Evolutionary conservation across 2,888 invertebrate species (phyloP), one percentile per base, ranked within the genome.

Genomic region (Lacanobia oleracea): DNA sequence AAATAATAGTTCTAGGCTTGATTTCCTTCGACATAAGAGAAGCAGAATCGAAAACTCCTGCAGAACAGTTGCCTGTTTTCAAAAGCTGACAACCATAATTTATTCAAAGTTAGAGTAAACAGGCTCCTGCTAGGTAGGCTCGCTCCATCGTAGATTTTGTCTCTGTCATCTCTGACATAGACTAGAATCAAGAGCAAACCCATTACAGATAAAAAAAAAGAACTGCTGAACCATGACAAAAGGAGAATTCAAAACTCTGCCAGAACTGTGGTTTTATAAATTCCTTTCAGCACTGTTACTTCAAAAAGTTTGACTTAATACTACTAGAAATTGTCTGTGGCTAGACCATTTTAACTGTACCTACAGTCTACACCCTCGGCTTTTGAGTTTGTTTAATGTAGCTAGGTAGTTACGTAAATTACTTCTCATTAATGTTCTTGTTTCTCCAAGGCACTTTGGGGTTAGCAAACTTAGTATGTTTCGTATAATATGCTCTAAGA

Each of bases 381-480:
- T 57, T 16, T 33, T 5, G 23, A 73, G 57, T 66, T 75, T 75
- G 23, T 51, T 33, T 5, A 57, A 50, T n/a, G 21, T 48, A 9
- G 14, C 23, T 21, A 48, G 21, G 8, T 45, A 63, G 45, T n/a
- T 45, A 27, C 16, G 12, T 37, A 51, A 63, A 63, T 63, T 51
- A 75, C 50, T 66, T 57, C 33, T 51, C 50, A 14, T 45, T 59
- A 50, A 72, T 14, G 67, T 9, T 51, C 18, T 27, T 67, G 37
- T 18, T 75, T 16, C 67, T 37, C n/a, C 2, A 40, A 59, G 50
- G 45, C 76, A 75, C 76, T 75, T 67, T 27, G 37, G 33, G 37
- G 57, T 21, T 53, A 67, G 67, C 37, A 59, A 59, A 57, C 75
- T 75, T 66, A 75, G 57, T 57, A 53, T 59, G n/a, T 48, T 51